Evolutionary conservation across 2,113 vertebrate species (phyloP), one percentile per base, ranked within the genome.

Genomic region (Leptocoma aspasia): DNA sequence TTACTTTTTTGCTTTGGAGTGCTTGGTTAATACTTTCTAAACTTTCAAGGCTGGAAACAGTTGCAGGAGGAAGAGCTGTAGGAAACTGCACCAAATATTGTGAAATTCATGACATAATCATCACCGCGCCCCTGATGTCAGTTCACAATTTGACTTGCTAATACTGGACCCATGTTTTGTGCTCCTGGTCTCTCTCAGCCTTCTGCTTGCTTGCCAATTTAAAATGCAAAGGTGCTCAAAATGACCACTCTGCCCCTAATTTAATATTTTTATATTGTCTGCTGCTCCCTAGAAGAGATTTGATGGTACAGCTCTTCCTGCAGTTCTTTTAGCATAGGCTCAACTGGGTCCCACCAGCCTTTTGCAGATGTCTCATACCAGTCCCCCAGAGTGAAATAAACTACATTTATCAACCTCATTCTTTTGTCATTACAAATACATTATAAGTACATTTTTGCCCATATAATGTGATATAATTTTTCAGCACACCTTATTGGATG

Each of bases 81-180:
- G 56, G 79, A 86, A 90, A 66, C 31, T 37, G 78, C 53, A 76
- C 20, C 44, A 64, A 91, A 85, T 50, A 56, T 68, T 91, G 73
- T 89, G 84, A 91, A 86, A 95, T 84, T 78, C 26, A 14, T 39
- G 53, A 76, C 47, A 31, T 2, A 68, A 84, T 84, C 68, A 64
- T 45, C 41, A 15, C 56, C 7, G 4, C 0, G 0, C 22, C 90
- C 61, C 71, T 86, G 75, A 93, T 0, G 1, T 70, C 88, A 63
- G 31, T 21, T 68, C 65, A 20, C n/a, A 33, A 61, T 84, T 95
- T 84, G 69, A 82, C 83, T 94, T 85, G 65, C 65, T 96, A 63
- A 91, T 64, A 56, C 31, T 44, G 39, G 50, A 66, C 12, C 21
- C 31, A 50, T 31, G 7, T 30, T 84, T 90, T 86, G 39, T 68